phyloP scores from a whole-genome alignment of 1,140 invertebrate species.

The Hyposmocoma kahamanoa region DNA sequence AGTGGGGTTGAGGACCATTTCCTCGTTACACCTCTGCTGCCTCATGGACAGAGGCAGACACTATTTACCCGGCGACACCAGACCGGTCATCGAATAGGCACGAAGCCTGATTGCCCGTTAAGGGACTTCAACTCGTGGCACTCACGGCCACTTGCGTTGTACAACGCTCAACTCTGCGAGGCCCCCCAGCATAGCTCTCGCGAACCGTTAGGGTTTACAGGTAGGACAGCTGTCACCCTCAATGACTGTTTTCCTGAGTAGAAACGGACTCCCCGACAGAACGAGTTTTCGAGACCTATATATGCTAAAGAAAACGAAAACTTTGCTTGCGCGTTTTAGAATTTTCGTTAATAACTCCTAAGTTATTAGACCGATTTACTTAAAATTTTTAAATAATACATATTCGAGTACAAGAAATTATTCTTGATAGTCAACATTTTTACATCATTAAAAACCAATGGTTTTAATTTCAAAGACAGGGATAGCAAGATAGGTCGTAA shows the following conservation, averaged over 20 bases:
- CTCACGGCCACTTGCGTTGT: not conserved
- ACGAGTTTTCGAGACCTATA: constrained; percentile 5
- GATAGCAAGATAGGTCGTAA: not conserved
- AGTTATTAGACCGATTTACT: not conserved
- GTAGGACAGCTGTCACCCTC: constrained; percentile 10
- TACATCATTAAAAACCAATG: not conserved
- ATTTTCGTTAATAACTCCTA: not conserved
- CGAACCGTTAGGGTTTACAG: not conserved
- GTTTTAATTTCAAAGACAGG: not conserved
- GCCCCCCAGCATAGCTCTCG: not conserved
- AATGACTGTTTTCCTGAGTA: constrained; percentile 25
- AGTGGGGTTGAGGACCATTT: constrained; percentile 21
- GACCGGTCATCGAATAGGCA: no score
- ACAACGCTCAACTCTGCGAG: no score
- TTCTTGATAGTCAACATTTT: not conserved
- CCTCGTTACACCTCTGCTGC: no score
- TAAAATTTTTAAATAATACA: not conserved
- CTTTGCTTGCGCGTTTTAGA: constrained; percentile 30
- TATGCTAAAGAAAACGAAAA: constrained; percentile 22
- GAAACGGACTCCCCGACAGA: constrained; percentile 27
- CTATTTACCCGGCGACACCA: no score
- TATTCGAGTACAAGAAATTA: not conserved
- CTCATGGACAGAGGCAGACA: no score
- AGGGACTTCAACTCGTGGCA: constrained; percentile 4
- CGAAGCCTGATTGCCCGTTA: not conserved